phyloP scores from a whole-genome alignment of 2,888 invertebrate species.

The Parthenolecanium corni region DNA sequence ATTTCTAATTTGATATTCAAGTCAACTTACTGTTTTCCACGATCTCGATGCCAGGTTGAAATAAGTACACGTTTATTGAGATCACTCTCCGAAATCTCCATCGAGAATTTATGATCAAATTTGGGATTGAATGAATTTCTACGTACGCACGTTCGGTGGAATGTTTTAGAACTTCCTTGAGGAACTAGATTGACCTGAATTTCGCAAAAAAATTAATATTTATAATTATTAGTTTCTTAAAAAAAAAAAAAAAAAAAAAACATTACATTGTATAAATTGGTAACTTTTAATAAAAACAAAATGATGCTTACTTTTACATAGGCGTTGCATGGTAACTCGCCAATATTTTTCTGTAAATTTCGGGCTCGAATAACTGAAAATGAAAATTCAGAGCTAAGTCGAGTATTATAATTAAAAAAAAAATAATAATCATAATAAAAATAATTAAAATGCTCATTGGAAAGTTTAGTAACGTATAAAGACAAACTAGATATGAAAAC shows the following conservation, averaged over 20 bases:
- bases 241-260: no score
- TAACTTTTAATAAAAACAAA: not conserved
- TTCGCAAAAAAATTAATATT: no score
- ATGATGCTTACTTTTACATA: conserved; percentile 58
- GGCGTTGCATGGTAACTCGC: conserved; percentile 62
- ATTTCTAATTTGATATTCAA: no score
- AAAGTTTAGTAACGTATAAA: no score
- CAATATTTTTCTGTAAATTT: conserved; percentile 56
- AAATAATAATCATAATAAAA: conserved; percentile 15
- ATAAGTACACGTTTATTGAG: conserved; percentile 55
- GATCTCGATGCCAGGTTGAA: conserved; percentile 78
- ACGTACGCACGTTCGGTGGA: conserved; percentile 70
- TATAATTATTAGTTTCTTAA: no score
- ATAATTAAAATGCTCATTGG: no score
- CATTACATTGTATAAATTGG: conserved; percentile 7
- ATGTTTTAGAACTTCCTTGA: conserved; percentile 44
- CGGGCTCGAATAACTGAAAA: conserved; percentile 64
- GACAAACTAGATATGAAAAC: no score
- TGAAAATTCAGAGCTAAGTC: no score
- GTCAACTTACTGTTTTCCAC: conserved; percentile 63
- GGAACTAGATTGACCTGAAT: conserved; percentile 49
- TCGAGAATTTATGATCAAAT: conserved; percentile 65
- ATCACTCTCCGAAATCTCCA: conserved; percentile 49
- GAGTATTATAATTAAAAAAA: no score
- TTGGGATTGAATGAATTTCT: conserved; percentile 64